Percentiles rank a stretch among this genome's conserved stretches.
Evolutionary conservation across 2,797 vertebrate species (phyloP).

Genomic region (Eulemur rubriventer): DNA sequence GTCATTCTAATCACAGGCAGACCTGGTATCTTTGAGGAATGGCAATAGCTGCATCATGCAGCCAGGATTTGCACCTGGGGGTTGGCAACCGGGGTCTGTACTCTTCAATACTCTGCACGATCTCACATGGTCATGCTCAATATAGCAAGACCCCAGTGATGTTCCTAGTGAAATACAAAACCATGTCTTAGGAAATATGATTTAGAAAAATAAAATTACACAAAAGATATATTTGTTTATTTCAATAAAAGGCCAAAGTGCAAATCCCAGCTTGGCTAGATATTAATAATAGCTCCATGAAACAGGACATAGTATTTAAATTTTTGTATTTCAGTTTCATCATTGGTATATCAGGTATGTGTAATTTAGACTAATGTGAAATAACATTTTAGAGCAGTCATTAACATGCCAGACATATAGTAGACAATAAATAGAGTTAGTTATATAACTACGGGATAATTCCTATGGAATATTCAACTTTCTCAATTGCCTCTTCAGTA

Average conservation of each 20-base stretch:
- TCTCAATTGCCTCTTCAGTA: background rate
- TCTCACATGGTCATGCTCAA: background rate
- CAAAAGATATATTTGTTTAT: background rate
- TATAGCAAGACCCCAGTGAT: background rate
- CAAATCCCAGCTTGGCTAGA: background rate
- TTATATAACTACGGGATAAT: background rate
- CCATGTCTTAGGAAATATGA: background rate
- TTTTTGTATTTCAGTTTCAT: background rate
- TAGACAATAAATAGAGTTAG: background rate
- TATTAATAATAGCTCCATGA: background rate
- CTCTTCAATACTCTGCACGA: background rate
- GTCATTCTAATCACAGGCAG: background rate
- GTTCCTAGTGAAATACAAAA: background rate
- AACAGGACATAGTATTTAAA: background rate
- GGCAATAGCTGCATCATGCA: rapidly evolving
- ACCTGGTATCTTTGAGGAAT: background rate
- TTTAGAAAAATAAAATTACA: slow-evolving; percentile 3
- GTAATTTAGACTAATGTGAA: background rate
- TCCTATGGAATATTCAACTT: background rate
- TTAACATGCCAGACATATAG: background rate
- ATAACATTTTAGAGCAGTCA: background rate
- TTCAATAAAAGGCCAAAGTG: background rate
- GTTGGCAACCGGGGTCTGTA: rapidly evolving
- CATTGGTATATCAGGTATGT: background rate
- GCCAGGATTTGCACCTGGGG: background rate